Conservation (phyloP, 1,140 invertebrate species). For the Trichonephila inaurata region DNA sequence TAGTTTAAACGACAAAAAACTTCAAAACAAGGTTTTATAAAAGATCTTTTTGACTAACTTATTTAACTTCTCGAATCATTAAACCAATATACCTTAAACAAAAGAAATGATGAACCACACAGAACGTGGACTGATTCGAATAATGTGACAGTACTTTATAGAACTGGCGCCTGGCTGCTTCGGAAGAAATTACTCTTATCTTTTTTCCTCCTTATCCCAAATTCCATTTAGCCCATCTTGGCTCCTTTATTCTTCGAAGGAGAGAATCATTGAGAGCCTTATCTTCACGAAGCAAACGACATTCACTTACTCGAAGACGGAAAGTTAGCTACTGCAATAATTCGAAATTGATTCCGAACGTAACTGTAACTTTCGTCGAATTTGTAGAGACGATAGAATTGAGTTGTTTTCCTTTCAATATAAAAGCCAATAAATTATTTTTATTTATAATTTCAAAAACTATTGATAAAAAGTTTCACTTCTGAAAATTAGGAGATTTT, state of each 20-base stretch:
- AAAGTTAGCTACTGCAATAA: conserved; percentile 1
- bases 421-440: no score
- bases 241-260: background rate
- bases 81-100: background rate
- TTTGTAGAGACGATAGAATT: background rate
- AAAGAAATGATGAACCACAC: background rate
- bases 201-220: background rate
- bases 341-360: conserved; percentile 2
- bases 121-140: background rate
- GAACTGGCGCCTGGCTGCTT: background rate
- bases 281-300: background rate
- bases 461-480: no score
- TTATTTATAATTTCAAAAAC: no score
- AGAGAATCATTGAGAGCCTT: background rate
- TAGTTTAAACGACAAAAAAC: no score
- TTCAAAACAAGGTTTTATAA: no score
- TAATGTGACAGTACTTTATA: background rate
- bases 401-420: no score
- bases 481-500: no score
- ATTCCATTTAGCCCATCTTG: background rate
- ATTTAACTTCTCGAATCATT: background rate
- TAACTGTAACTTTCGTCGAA: background rate
- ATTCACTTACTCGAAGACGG: background rate
- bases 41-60: no score
- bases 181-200: background rate